Evolutionary conservation across 2,797 vertebrate genomes (phyloP).

Genomic region (Psittacula echo): DNA sequence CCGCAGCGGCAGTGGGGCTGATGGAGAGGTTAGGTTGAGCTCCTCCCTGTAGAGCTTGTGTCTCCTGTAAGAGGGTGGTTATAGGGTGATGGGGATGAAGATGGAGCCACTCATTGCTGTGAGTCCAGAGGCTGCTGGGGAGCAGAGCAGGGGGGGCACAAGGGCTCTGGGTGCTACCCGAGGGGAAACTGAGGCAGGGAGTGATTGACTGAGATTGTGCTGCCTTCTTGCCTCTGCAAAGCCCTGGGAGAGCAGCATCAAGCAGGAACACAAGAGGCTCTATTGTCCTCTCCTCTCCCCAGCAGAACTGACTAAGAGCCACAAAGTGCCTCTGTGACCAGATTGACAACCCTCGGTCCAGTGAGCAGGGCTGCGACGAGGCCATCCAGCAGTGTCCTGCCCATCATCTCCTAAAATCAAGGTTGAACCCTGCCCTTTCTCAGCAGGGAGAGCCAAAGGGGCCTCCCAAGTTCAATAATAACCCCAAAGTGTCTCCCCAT

Average conservation of each 20-base stretch:
- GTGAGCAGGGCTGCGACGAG: fast-evolving
- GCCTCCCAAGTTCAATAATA: background rate
- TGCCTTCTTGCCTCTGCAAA: background rate
- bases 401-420: background rate
- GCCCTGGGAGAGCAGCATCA: background rate
- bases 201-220: background rate
- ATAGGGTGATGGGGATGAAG: background rate
- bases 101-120: fast-evolving
- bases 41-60: conserved; percentile 68
- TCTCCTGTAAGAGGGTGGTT: conserved; percentile 49
- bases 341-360: fast-evolving
- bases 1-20: conserved; percentile 67
- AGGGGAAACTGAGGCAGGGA: conserved; percentile 6
- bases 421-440: background rate
- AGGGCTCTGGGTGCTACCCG: background rate
- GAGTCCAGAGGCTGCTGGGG: background rate
- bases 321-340: background rate
- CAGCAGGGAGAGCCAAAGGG: background rate
- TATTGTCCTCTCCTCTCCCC: background rate
- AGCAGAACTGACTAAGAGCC: background rate
- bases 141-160: background rate
- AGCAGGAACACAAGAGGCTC: background rate
- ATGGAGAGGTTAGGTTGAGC: conserved; percentile 61
- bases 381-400: background rate
- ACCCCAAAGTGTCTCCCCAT: fast-evolving